Base-by-base conservation (phyloP, 2,797 vertebrate genomes). In the Eleutherodactylus coqui region DNA sequence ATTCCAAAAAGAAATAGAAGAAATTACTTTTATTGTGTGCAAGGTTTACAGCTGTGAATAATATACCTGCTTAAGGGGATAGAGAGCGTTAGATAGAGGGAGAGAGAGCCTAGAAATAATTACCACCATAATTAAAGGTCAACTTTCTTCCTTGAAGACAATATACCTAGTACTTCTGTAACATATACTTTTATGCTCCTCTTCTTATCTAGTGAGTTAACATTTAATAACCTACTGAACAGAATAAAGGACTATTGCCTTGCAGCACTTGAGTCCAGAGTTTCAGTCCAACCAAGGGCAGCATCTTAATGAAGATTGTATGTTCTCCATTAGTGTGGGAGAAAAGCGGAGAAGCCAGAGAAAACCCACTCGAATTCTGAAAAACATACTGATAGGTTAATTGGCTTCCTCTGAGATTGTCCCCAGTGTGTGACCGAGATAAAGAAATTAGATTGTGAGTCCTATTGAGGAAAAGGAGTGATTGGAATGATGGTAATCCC, bases 21-120 rank as follows among this genome's bases (percentile, higher is more conserved):
- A 58, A 78, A 78, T 53, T 27, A 58, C 17, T 79, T 79, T 58
- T 79, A 79, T 79, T 79, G 76, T 38, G 58, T 6, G 13, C 24
- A 43, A 36, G 34, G n/a, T 43, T 79, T 79, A 29, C 27, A 19
- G 55, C 51, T 62, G 16, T 64, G n/a, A 32, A 62, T 79, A 78
- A 27, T 21, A 38, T 21, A 58, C n/a, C 34, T 79, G 53, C 51
- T 58, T 55, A 58, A 78, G 36, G 75, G 75, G 19, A 78, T 38
- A 16, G 51, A 36, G 10, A 34, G 27, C 29, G 13, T 53, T n/a
- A n/a, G n/a, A n/a, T n/a, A n/a, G n/a, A n/a, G n/a, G n/a, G n/a
- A n/a, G n/a, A n/a, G n/a, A n/a, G n/a, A 77, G 29, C 4, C 51
- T 58, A n/a, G 34, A 19, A 53, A 24, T 53, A 77, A 77, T 78